A percentile compares a stretch with the other conserved stretches of the same genome.
Evolutionary conservation across 2,888 invertebrate genomes (phyloP).

Genomic region (Leptopilina myrica): DNA sequence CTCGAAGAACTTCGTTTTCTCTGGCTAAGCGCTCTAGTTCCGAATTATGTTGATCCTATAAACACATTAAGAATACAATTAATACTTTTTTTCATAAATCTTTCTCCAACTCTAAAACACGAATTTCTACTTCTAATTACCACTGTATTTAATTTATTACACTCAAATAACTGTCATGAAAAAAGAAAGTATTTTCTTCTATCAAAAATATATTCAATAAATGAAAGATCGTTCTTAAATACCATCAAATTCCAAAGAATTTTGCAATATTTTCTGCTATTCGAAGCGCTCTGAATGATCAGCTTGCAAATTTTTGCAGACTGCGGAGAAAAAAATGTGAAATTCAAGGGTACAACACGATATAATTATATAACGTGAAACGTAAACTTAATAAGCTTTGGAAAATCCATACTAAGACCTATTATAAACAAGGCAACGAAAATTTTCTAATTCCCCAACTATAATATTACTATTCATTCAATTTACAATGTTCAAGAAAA

Average conservation of each 20-base stretch:
- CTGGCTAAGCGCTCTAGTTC: constrained; percentile 84
- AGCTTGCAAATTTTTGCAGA: constrained; percentile 24
- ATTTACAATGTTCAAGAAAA: background rate
- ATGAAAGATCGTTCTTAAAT: constrained; percentile 2
- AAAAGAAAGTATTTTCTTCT: background rate
- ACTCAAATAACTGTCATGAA: background rate
- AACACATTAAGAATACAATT: constrained; percentile 27
- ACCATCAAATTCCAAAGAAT: constrained; percentile 10
- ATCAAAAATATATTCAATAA: too few relatives aligned
- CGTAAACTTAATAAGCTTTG: constrained; percentile 37
- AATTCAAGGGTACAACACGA: constrained; percentile 20
- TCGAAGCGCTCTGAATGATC: constrained; percentile 7
- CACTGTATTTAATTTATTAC: background rate
- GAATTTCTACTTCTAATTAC: constrained; percentile 18
- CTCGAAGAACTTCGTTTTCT: constrained; percentile 87
- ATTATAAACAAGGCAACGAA: background rate
- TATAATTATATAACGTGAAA: constrained; percentile 35
- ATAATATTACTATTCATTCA: background rate
- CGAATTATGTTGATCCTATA: constrained; percentile 80
- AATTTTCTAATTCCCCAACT: background rate
- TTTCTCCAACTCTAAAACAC: background rate
- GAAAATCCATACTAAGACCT: constrained; percentile 32
- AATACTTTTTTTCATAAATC: background rate
- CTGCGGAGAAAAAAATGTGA: constrained; percentile 13
- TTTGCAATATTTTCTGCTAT: constrained; percentile 14